These are phyloP conservation scores for Crepidodera aurea DNA, from an alignment of 2,888 invertebrate species.

Conservation along the genomic window DNA sequence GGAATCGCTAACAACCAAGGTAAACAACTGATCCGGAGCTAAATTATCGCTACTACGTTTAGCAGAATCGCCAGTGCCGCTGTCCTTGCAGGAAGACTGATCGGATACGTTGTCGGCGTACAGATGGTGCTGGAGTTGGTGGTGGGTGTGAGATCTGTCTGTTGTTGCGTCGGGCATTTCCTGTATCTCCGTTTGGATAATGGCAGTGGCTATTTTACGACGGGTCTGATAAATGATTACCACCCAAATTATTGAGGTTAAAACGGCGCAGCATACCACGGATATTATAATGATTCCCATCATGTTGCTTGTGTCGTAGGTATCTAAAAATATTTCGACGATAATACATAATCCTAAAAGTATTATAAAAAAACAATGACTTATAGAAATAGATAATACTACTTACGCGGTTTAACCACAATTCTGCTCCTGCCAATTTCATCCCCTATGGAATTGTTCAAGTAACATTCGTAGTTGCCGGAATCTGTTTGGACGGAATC, in stretches of 20 bases:
- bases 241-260: constrained; percentile 92
- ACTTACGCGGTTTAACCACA: constrained; percentile 71
- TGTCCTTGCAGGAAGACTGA: constrained; percentile 80
- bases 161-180: constrained; percentile 47
- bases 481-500: constrained; percentile 80
- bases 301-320: constrained; percentile 76
- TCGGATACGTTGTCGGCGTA: constrained; percentile 76
- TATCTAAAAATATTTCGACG: constrained; percentile 51
- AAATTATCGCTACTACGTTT: constrained; percentile 70
- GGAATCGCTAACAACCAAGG: constrained; percentile 42
- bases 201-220: constrained; percentile 67
- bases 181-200: constrained; percentile 51
- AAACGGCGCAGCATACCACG: constrained; percentile 88
- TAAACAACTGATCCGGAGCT: constrained; percentile 53
- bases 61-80: constrained; percentile 82
- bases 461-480: constrained; percentile 89
- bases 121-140: constrained; percentile 40
- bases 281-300: constrained; percentile 89
- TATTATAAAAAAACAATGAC: too few species aligned
- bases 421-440: constrained; percentile 77
- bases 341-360: not conserved
- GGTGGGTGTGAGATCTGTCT: constrained; percentile 40
- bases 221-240: constrained; percentile 88
- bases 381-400: constrained; percentile 4
- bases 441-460: constrained; percentile 85